Evolutionary conservation across 2,113 vertebrate species (phyloP), one percentile per base, ranked within the genome.

Genomic region (Stercorarius parasiticus): DNA sequence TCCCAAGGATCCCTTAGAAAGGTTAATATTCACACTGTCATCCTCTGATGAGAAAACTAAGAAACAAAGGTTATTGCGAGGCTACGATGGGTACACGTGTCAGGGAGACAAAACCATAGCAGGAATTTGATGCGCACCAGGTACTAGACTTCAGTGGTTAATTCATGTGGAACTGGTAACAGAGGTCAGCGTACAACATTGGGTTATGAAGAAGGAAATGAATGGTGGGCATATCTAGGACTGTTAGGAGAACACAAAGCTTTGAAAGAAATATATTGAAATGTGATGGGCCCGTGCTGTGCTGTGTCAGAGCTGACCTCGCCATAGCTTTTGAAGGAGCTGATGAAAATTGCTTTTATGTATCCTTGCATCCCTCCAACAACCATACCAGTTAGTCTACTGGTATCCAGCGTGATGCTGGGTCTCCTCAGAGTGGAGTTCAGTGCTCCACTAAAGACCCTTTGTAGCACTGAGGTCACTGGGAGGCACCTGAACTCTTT

Each of bases 51-150:
- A 82, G 76, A 82, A 70, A 38, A 50, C 43, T 71, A 50, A 71
- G 42, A 93, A 89, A 34, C 2, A 0, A 62, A 47, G 15, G 9
- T 53, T 79, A 11, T n/a, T 70, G 43, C 0, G 0, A 67, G 36
- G 45, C 61, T 91, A 50, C 1, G 3, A 1, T 90, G 22, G n/a
- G 20, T 82, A 29, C 0, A 0, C 0, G 0, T 73, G 64, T 42
- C 50, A 64, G 38, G 36, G 73, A 82, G 71, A 45, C 59, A 55
- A 62, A 89, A 43, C 23, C 1, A 1, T 43, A 13, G 9, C 12
- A 82, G 56, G 61, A 81, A 30, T 47, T 83, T 78, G 11, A 9
- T 43, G 55, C 17, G 2, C 55, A 18, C 5, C 42, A 34, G 55
- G 15, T 40, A 13, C 47, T 55, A 42, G 26, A 49, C 49, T 84